Base-by-base conservation (phyloP, 2,113 vertebrate species). In the Acanthochromis polyacanthus region DNA sequence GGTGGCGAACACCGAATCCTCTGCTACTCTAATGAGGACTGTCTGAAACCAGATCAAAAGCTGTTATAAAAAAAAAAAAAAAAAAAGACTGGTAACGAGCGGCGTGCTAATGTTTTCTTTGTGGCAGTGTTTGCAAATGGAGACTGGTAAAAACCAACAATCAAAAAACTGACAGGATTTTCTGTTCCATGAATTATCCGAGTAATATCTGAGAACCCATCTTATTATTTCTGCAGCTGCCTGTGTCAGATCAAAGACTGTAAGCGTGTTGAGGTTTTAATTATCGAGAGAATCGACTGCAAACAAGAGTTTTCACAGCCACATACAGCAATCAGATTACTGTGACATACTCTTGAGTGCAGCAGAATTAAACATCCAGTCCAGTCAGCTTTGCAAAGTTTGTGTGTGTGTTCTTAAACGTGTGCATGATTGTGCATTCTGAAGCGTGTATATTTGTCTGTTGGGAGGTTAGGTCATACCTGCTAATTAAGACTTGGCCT, bases 11-110 rank as follows among this genome's bases (percentile, higher is more conserved):
- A 74, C 57, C 36, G n/a, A 30, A 30, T 22, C 66, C 68, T 52
- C 56, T 11, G 62, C 15, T 2, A 17, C 78, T 80, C 67, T 86
- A 85, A 89, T 86, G 87, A 86, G 81, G 65, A 58, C 51, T 25
- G 61, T 63, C 55, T 80, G 56, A 75, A 70, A 82, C 60, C 81
- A 69, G 48, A 87, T 81, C 67, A 91, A 78, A 86, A 77, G 46
- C 58, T 52, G 45, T 25, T 43, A 53, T 20, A 52, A 72, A 28
- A 82, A 32, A 4, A 32, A 32, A 32, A 32, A 32, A 6, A 32
- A 32, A 7, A 6, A 36, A 10, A 36, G 6, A 4, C 38, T 43
- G 16, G 10, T 30, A 25, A 60, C 60, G 71, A 53, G 53, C 75
- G 46, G 62, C 9, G 0, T 30, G 38, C 14, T 40, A 36, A 51